These are phyloP conservation scores for Lasioglossum baleicum DNA, from an alignment of 1,140 invertebrate species.

Conservation along the genomic window DNA sequence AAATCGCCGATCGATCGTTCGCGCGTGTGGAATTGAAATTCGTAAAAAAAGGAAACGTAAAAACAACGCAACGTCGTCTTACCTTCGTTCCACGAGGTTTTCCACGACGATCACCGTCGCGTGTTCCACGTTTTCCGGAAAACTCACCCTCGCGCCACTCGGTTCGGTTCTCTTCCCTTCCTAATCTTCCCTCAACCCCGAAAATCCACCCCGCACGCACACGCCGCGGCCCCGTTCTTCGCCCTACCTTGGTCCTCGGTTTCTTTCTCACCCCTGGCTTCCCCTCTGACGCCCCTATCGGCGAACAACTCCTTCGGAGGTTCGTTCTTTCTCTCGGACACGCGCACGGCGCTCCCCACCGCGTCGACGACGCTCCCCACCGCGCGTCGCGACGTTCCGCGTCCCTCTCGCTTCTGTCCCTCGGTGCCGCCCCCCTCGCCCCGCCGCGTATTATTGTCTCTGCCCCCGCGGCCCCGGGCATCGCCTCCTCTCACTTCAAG, in stretches of 20 bases:
- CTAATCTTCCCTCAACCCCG: too few relatives aligned
- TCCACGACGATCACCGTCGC: too few relatives aligned
- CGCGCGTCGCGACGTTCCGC: too few relatives aligned
- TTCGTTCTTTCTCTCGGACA: slow-evolving; percentile 45
- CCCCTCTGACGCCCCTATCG: neutral
- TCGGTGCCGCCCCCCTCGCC: slow-evolving; percentile 36
- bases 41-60: too few relatives aligned
- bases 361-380: slow-evolving; percentile 3
- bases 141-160: slow-evolving; percentile 7
- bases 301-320: slow-evolving; percentile 26
- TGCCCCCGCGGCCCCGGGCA: slow-evolving; percentile 48
- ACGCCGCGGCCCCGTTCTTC: too few relatives aligned
- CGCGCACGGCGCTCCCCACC: slow-evolving; percentile 41
- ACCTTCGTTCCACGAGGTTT: too few relatives aligned
- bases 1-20: neutral
- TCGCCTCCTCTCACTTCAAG: slow-evolving; percentile 55
- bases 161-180: slow-evolving; percentile 31
- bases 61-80: too few relatives aligned
- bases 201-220: too few relatives aligned
- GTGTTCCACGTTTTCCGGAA: slow-evolving; percentile 26
- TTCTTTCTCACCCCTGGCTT: slow-evolving; percentile 24
- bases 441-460: slow-evolving; percentile 58
- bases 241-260: neutral
- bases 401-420: too few relatives aligned
- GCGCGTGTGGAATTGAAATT: too few relatives aligned